Conservation (phyloP, 2,797 vertebrate species). For the Gambelia wislizenii region DNA sequence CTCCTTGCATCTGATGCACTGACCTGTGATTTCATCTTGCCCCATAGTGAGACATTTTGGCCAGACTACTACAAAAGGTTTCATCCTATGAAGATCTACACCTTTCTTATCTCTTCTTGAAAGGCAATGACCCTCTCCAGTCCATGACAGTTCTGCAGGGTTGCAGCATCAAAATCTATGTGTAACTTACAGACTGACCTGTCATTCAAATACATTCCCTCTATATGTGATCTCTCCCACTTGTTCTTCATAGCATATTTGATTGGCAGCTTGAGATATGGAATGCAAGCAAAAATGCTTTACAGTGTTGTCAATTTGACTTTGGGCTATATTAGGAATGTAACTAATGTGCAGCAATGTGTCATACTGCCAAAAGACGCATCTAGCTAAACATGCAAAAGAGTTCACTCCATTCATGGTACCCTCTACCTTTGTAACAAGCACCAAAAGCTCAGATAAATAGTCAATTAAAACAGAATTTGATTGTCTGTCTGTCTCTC, state of each 20-base stretch:
- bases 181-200: not conserved
- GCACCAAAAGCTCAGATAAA: too few relatives aligned
- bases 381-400: not conserved
- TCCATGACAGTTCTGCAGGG: not conserved
- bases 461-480: too few relatives aligned
- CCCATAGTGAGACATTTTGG: not conserved
- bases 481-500: too few relatives aligned
- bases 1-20: not conserved
- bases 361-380: slow-evolving; percentile 1
- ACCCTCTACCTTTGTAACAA: too few relatives aligned
- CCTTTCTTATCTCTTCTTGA: not conserved
- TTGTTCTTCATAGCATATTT: not conserved
- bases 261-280: slow-evolving; percentile 24
- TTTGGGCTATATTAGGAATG: slow-evolving; percentile 6
- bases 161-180: not conserved
- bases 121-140: not conserved
- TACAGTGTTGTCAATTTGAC: not conserved
- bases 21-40: not conserved
- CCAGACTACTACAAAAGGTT: not conserved
- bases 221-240: not conserved
- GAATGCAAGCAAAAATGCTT: slow-evolving; percentile 17
- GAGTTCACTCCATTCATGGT: not conserved
- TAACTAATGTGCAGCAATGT: not conserved
- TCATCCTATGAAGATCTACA: not conserved
- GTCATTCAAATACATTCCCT: slow-evolving; percentile 9